phyloP scores from a whole-genome alignment of 2,113 vertebrate genomes.

The Ardeotis arabs region DNA sequence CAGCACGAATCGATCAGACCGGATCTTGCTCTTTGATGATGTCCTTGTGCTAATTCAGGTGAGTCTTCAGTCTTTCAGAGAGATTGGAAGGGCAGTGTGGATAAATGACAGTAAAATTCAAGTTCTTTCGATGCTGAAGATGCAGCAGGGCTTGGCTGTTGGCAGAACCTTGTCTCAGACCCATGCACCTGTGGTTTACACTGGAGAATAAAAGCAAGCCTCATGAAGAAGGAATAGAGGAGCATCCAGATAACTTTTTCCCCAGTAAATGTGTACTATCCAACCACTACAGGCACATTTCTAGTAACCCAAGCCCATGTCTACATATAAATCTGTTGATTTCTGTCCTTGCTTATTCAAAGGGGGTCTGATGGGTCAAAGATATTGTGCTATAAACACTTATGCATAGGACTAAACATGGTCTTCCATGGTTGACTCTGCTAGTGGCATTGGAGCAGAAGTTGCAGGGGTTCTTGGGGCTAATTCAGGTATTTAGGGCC shows the following conservation, averaged over 20 bases:
- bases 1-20: conserved; percentile 34
- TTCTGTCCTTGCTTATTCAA: neutral
- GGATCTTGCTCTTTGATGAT: conserved; percentile 77
- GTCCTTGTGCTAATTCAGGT: conserved; percentile 77
- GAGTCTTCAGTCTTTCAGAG: neutral
- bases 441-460: neutral
- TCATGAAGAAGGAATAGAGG: neutral
- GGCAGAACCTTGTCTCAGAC: neutral
- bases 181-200: fast-evolving
- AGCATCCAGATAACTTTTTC: neutral
- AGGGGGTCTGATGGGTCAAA: neutral
- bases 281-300: neutral
- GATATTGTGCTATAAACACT: neutral
- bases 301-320: neutral
- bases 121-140: neutral
- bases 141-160: neutral
- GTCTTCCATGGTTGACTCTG: neutral
- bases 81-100: neutral
- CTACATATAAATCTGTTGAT: neutral
- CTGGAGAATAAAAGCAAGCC: neutral
- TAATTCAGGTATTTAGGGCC: neutral
- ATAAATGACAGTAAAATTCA: neutral
- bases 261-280: neutral
- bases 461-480: neutral
- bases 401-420: neutral